Base-by-base conservation (phyloP, 1,140 invertebrate species). In the Augochlora pura region DNA sequence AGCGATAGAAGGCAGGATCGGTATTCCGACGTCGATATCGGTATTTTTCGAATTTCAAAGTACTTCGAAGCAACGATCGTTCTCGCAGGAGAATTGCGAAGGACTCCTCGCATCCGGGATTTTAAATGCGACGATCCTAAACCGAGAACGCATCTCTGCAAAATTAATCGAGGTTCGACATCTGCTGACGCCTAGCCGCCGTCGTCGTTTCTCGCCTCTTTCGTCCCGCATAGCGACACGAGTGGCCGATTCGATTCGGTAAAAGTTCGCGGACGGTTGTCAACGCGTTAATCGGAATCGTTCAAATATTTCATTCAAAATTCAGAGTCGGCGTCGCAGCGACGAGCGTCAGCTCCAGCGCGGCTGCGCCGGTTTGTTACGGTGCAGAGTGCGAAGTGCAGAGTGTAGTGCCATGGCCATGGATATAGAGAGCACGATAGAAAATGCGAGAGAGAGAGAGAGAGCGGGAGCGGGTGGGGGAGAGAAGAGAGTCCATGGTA, bases 401-500 rank as follows among this genome's bases (percentile, higher is more conserved):
- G 32, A 32, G 32, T 4, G 32, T 32, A 4, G 73, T 52, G 49
- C 49, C 12, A 14, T 4, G 49, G 18, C 66, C 63, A 78, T 39
- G 81, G 81, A 75, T 63, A 57, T 39, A 27, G 25, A 25, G 42
- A 46, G 27, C 39, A 7, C 10, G 67, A 63, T 25, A 18, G 32
- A n/a, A 27, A 57, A 57, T 57, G 18, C 21, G 14, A 57, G 21
- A 57, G 10, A 67, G 38, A 54, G 32, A 49, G 60, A 46, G 49
- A 0, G 52, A 52, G 39, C 60, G 27, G 46, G 59, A 25, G 52
- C 42, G 59, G 64, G n/a, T n/a, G 69, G 72, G 32, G 12, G 38
- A 39, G 38, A 49, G 27, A 54, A 10, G 63, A 81, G 82, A 86
- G 84, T 87, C 80, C 86, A 90, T 80, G 84, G 87, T 91, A 89